Percentiles rank a stretch among this genome's conserved stretches.
phyloP scores from a whole-genome alignment of 2,113 vertebrate species.

The Mirounga angustirostris region DNA sequence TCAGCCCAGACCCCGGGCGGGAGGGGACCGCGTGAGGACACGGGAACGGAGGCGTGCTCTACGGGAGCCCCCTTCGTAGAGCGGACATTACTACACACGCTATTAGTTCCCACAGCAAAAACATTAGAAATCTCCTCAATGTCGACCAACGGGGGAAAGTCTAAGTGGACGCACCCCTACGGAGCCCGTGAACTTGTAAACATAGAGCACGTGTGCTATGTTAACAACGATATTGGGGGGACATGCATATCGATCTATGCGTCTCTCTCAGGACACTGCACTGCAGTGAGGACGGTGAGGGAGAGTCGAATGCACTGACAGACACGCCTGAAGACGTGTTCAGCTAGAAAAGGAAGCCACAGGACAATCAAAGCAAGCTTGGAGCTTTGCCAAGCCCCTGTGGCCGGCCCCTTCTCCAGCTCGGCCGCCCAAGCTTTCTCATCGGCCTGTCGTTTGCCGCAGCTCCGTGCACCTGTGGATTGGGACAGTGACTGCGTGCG shows the following conservation, averaged over 20 bases:
- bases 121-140: background rate
- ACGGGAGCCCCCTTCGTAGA: background rate
- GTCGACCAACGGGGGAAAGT: background rate
- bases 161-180: background rate
- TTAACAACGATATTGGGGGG: too few relatives aligned
- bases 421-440: background rate
- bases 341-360: background rate
- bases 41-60: background rate
- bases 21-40: background rate
- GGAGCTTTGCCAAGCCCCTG: background rate
- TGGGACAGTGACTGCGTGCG: background rate
- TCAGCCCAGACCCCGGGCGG: background rate
- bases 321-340: background rate
- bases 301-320: too few relatives aligned
- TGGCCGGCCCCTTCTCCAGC: background rate
- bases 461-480: background rate
- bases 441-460: too few relatives aligned
- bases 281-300: background rate
- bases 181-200: background rate
- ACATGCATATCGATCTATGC: rapidly evolving
- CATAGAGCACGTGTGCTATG: background rate
- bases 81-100: rapidly evolving
- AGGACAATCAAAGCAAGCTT: too few relatives aligned
- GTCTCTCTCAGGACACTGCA: background rate
- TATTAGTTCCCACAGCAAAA: background rate